Base-by-base conservation (phyloP, 2,113 vertebrate species). In the Neodontobutis hainanensis region DNA sequence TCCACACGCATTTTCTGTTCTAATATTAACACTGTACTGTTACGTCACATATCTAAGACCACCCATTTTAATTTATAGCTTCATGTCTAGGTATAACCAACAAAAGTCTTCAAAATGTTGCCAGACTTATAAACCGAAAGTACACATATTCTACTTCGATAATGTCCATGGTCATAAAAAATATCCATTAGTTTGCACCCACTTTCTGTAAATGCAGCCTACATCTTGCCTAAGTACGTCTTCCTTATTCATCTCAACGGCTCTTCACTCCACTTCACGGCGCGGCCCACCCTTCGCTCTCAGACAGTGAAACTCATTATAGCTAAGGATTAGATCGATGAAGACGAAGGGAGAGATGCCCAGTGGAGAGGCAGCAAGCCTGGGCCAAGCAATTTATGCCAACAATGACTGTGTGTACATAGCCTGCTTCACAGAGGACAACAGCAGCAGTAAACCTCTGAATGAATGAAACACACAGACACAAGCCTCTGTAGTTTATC, bases 301-400 rank as follows among this genome's bases (percentile, higher is more conserved):
- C 87, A 81, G 73, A 75, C 68, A 64, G 80, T 88, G 87, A 91
- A 88, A 87, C 85, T 89, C 90, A 91, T 89, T 90, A 91, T 61
- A 78, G 86, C 51, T 11, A 50, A 83, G 88, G 89, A 91, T 92
- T 91, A 88, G 81, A 89, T 90, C 75, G 85, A 91, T 91, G 83
- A 76, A 82, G 61, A 65, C 38, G 73, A 64, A 73, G 68, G 47
- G 70, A 58, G 47, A 36, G 68, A 66, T 83, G 85, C 80, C 82
- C 64, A 32, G 79, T 63, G 77, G 72, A 87, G 84, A 86, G 80
- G 70, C 77, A 63, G 83, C 74, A 59, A 64, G 78, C 81, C 82
- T 64, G 78, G 77, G 65, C 86, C 77, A 70, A 77, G 88, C 90
- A 90, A 90, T 90, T 90, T 91, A 83, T 87, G 78, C 83, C 87